Evolutionary conservation across 1,140 invertebrate species (phyloP).

Genomic region (Bilobella aurantiaca): DNA sequence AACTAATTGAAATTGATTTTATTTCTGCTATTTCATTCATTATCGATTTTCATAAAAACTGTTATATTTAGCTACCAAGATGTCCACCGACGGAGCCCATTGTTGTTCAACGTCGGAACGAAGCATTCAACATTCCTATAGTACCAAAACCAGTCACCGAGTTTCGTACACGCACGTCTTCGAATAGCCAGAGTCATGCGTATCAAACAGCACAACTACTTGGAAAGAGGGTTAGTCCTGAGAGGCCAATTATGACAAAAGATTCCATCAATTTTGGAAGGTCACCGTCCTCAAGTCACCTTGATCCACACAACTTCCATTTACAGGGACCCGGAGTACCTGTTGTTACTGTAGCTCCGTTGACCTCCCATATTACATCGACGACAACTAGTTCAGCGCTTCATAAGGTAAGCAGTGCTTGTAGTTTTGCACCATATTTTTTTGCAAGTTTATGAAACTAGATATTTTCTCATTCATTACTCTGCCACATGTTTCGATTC

Average conservation of each 20-base stretch:
- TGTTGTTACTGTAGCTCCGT: slow-evolving; percentile 32
- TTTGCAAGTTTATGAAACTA: too few relatives aligned
- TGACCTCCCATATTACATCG: slow-evolving; percentile 19
- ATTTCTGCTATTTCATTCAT: background rate
- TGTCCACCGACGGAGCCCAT: slow-evolving; percentile 31
- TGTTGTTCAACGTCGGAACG: background rate
- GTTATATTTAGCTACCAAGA: slow-evolving; percentile 25
- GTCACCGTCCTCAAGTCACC: background rate
- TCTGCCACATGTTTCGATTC: too few relatives aligned
- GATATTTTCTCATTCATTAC: too few relatives aligned
- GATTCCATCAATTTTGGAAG: too few relatives aligned
- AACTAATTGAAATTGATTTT: too few relatives aligned
- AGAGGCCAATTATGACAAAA: too few relatives aligned
- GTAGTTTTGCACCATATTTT: too few relatives aligned
- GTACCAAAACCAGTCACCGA: background rate
- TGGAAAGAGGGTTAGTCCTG: too few relatives aligned
- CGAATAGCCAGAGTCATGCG: too few relatives aligned
- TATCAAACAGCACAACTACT: too few relatives aligned
- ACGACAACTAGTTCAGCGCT: background rate
- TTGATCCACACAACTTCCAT: slow-evolving; percentile 11
- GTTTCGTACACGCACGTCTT: background rate
- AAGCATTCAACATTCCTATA: background rate
- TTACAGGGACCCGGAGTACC: slow-evolving; percentile 11
- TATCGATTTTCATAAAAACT: background rate
- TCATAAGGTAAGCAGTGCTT: background rate